phyloP scores from a whole-genome alignment of 2,888 invertebrate species.

The Unio delphinus region DNA sequence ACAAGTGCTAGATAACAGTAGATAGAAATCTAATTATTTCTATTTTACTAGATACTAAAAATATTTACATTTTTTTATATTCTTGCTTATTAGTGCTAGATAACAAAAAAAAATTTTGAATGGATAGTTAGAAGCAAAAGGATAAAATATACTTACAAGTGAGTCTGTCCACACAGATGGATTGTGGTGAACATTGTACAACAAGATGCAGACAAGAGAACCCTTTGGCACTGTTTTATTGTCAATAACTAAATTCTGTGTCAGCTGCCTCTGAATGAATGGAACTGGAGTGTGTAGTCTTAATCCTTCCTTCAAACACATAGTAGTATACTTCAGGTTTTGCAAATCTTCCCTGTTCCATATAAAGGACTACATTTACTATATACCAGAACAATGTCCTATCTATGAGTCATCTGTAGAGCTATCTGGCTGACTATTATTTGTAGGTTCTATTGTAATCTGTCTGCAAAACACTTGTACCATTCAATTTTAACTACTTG shows the following conservation, averaged over 20 bases:
- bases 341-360: slow-evolving; percentile 51
- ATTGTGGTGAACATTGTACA: slow-evolving; percentile 54
- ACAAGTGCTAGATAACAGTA: too few species aligned
- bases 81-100: too few species aligned
- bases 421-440: too few species aligned
- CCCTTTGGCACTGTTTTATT: slow-evolving; percentile 39
- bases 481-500: too few species aligned
- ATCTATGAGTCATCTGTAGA: too few species aligned
- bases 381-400: too few species aligned
- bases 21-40: too few species aligned
- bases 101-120: too few species aligned
- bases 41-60: too few species aligned
- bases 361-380: background rate
- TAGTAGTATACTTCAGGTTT: slow-evolving; percentile 46
- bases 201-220: slow-evolving; percentile 30
- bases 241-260: slow-evolving; percentile 41
- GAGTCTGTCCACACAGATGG: slow-evolving; percentile 45
- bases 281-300: slow-evolving; percentile 51
- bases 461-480: too few species aligned
- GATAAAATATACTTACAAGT: slow-evolving; percentile 8
- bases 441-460: too few species aligned
- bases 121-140: background rate
- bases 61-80: too few species aligned
- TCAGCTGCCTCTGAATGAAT: slow-evolving; percentile 44
- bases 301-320: slow-evolving; percentile 56